phyloP scores from a whole-genome alignment of 1,140 invertebrate genomes.

The Drosophila parvula region DNA sequence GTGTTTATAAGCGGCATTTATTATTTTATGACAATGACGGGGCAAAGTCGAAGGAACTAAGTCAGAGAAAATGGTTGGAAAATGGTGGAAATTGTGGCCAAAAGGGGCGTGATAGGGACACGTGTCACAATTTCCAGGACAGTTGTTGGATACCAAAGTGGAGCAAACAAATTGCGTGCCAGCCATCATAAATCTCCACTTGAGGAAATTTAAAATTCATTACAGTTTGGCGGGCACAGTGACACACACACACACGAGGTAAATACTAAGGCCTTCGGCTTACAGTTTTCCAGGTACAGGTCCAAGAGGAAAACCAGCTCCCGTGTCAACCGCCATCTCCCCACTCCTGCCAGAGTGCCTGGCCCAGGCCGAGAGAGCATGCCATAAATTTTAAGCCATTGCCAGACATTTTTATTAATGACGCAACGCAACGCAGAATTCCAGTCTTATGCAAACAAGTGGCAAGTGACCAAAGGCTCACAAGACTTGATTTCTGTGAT shows the following conservation, averaged over 20 bases:
- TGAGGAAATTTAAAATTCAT: constrained; percentile 50
- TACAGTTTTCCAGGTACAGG: constrained; percentile 26
- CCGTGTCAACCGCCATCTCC: constrained; percentile 58
- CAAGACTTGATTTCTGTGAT: constrained; percentile 45
- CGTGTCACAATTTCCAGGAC: constrained; percentile 50
- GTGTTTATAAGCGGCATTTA: constrained; percentile 70
- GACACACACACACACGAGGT: constrained; percentile 15
- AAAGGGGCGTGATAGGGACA: constrained; percentile 22
- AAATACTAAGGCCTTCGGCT: constrained; percentile 2
- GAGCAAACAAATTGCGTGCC: constrained; percentile 50
- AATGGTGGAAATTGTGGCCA: constrained; percentile 21
- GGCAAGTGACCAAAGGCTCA: constrained; percentile 47
- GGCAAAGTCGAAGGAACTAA: constrained; percentile 51
- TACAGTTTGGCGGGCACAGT: constrained; percentile 50
- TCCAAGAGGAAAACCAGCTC: constrained; percentile 61
- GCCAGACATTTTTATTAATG: constrained; percentile 82
- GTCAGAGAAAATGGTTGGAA: constrained; percentile 33
- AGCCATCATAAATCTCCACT: constrained; percentile 53
- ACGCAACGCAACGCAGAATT: constrained; percentile 60
- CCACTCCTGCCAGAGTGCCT: constrained; percentile 49
- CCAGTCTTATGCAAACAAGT: constrained; percentile 69
- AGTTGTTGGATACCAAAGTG: constrained; percentile 34
- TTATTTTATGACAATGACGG: constrained; percentile 70
- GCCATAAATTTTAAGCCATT: constrained; percentile 79
- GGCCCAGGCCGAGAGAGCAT: constrained; percentile 56